Base-by-base conservation (phyloP, 2,888 invertebrate genomes). In the Clistopyga incitator region DNA sequence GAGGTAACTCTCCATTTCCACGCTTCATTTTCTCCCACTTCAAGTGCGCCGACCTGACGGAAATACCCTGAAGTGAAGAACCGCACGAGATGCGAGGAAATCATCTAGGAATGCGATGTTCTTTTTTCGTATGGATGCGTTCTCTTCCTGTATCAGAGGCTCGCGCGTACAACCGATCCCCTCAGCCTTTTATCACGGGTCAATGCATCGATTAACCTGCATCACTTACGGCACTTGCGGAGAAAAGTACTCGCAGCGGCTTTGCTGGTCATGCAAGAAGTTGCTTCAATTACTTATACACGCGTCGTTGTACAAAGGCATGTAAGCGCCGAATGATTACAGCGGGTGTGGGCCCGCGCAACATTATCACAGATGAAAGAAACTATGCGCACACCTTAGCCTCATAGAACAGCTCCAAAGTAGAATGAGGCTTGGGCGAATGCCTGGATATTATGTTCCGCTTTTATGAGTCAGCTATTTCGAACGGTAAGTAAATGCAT, bases 191-290 rank as follows among this genome's bases (percentile, higher is more conserved):
- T 90, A 90, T 89, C 90, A 89, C 89, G 90, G 90, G 90, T 91
- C 90, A 89, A 88, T 89, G 90, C 90, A 90, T 91, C 91, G 90
- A 91, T 90, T 91, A 91, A 91, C 91, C 91, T 88, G 89, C 89
- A 88, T 89, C 89, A 90, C 88, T 87, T 85, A 74, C 84, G 76
- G 82, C 87, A 80, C 64, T 15, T 15, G 59, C 67, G 45, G 80
- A 72, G 65, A 72, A 56, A 72, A 61, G 80, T 77, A 84, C 75
- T 50, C 70, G 45, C 45, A 15, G 67, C 11, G 29, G 45, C 70
- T 71, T 85, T 85, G 87, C 87, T 81, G 87, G 86, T 89, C 88
- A 86, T 86, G 86, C 88, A 87, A 81, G 83, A 87, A 81, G 83
- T 86, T 87, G 85, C 89, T 87, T 88, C 87, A 86, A 86, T 89